Percentiles rank a stretch among this genome's conserved stretches.
Conservation (phyloP, 2,888 invertebrate genomes). For the Aleiodes alternator region DNA sequence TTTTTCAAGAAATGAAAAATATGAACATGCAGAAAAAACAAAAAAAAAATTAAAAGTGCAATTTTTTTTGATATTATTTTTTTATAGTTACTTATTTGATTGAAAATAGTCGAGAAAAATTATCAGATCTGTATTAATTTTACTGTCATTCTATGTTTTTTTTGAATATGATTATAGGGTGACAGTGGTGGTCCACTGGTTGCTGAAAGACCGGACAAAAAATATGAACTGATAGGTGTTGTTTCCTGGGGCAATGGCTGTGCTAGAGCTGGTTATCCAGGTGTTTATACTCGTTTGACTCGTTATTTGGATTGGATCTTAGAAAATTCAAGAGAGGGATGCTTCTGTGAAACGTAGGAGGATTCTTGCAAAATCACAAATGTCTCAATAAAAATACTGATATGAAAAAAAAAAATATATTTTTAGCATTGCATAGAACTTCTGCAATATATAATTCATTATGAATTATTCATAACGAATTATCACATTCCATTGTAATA, state of each 20-base stretch:
- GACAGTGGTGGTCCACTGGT: slow-evolving; percentile 89
- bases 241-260: slow-evolving; percentile 95
- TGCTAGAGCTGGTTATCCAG: slow-evolving; percentile 89
- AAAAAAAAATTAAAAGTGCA: too few species aligned
- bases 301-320: slow-evolving; percentile 89
- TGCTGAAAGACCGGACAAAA: slow-evolving; percentile 82
- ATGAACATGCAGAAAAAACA: too few species aligned
- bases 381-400: slow-evolving; percentile 3
- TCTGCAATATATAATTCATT: too few species aligned
- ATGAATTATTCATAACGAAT: slow-evolving; percentile 17
- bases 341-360: slow-evolving; percentile 80
- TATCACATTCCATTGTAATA: neutral
- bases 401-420: slow-evolving; percentile 9
- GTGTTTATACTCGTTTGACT: slow-evolving; percentile 90
- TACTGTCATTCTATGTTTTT: too few species aligned
- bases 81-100: too few species aligned
- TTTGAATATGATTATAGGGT: slow-evolving; percentile 77
- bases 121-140: too few species aligned
- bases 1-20: too few species aligned
- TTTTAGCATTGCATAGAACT: too few species aligned
- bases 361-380: neutral
- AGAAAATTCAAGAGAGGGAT: slow-evolving; percentile 87
- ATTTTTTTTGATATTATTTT: slow-evolving; percentile 4
- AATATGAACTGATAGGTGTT: slow-evolving; percentile 88
- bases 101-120: too few species aligned